Evolutionary conservation across 2,113 vertebrate species (phyloP).

Genomic region (Hyperopisus bebe): DNA sequence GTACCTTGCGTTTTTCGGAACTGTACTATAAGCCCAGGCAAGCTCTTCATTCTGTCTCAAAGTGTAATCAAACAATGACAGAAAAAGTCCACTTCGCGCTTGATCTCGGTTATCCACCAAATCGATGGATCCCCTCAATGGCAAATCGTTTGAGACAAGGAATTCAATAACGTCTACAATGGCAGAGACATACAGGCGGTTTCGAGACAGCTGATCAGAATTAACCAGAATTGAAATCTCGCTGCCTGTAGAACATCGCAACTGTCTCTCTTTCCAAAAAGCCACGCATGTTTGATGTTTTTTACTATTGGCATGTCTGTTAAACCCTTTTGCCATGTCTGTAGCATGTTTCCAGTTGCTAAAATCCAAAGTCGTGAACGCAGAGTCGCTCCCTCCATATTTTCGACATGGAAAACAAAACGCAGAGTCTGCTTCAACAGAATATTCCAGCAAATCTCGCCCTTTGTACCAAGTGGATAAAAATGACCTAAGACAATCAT

Average conservation of each 20-base stretch:
- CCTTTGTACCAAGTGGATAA: neutral
- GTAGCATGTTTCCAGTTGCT: neutral
- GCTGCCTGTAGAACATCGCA: neutral
- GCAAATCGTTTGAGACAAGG: neutral
- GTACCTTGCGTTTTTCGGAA: no score
- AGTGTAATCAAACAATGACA: neutral
- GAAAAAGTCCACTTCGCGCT: neutral
- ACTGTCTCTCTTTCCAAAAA: neutral
- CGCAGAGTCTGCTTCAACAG: neutral
- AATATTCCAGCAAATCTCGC: neutral
- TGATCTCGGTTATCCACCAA: neutral
- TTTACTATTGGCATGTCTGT: neutral
- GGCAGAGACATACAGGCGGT: neutral
- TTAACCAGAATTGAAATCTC: neutral
- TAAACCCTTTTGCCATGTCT: neutral
- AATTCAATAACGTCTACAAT: neutral
- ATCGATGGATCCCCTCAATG: neutral
- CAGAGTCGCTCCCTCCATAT: neutral
- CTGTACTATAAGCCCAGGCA: no score
- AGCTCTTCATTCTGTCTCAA: no score
- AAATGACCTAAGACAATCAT: neutral
- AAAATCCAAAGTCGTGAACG: neutral
- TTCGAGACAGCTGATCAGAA: neutral
- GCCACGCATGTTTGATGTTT: neutral
- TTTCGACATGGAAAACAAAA: neutral